Evolutionary conservation across 2,888 invertebrate species (phyloP), one percentile per base, ranked within the genome.

Genomic region (Crossocerus cetratus): DNA sequence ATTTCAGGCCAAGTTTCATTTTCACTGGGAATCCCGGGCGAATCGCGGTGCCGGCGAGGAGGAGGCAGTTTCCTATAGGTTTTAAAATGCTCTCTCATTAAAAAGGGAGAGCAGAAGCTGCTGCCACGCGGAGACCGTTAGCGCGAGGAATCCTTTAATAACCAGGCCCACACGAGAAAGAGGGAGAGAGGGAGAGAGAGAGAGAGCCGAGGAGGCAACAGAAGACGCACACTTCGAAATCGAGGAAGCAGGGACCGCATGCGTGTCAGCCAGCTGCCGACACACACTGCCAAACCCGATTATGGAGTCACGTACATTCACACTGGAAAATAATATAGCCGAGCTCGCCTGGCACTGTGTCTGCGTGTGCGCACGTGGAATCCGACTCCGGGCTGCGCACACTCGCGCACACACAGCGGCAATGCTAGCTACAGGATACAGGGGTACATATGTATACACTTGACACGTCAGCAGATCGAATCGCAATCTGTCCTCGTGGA

Each of bases 391-490:
- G 81, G 74, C 77, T 66, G 42, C 65, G 49, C 60, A 69, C 61
- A 58, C 74, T 65, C 58, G 45, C 59, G 22, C 32, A 65, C 60
- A 59, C 58, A 23, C 54, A 71, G 18, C 68, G 60, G 67, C 69
- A 71, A 65, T 53, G 64, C 70, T 74, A 78, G 78, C 78, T 71
- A 74, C 70, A 70, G 72, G 81, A 79, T 75, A 77, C 75, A 32
- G 32, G 32, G 32, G 8, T 32, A 76, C 69, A 80, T 79, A 84
- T 83, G 8, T 32, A 76, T 69, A 80, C 80, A 84, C 84, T 84
- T 83, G 83, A 83, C 80, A 83, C 84, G 81, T 80, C 84, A 72
- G 76, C 83, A 67, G 73, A 78, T 78, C 81, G 32, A 32, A 76
- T 74, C 79, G 81, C 82, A 77, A 82, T 78, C 80, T 82, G 80